Evolutionary conservation across 2,888 invertebrate species (phyloP), one percentile per base, ranked within the genome.

Genomic region (Galerucella nymphaeae): DNA sequence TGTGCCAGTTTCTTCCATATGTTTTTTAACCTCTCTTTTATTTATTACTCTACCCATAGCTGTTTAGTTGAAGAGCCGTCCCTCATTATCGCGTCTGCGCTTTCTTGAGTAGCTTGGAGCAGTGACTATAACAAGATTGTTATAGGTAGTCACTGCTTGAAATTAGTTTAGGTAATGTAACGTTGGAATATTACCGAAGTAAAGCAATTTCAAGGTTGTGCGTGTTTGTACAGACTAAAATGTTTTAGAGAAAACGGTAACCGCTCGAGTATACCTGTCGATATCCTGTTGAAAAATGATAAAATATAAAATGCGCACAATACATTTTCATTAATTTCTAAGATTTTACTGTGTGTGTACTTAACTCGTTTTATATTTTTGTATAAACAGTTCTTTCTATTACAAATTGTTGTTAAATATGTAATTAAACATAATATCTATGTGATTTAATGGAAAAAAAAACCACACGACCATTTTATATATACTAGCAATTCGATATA

Each of bases 221-320:
- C 62, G 62, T 62, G 62, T 69, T 69, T 69, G 62, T 69, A 69
- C 68, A 69, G 68, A 69, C 41, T 69, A 62, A 69, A 53, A 62
- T 62, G 53, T 55, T 62, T 23, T 59, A 62, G 50, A 62, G 50
- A 53, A 53, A 61, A 59, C 30, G 53, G 53, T 18, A 69, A n/a
- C 18, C 41, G 62, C 69, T 69, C 55, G 61, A 23, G 55, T 69
- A 69, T 50, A 62, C 69, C 59, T 67, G 68, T 69, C 66, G 62
- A 66, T 71, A 71, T 71, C 59, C 42, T 50, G 30, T 65, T 58
- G 30, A 70, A 64, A 70, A 70, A 65, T 18, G 72, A 66, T 74
- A 72, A 69, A 66, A 63, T 63, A 74, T 76, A 75, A 74, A 71
- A 78, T 78, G 75, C 79, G 80, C 80, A 79, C 80, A 80, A 79